Conservation (phyloP, 2,113 vertebrate genomes). For the Empidonax traillii region DNA sequence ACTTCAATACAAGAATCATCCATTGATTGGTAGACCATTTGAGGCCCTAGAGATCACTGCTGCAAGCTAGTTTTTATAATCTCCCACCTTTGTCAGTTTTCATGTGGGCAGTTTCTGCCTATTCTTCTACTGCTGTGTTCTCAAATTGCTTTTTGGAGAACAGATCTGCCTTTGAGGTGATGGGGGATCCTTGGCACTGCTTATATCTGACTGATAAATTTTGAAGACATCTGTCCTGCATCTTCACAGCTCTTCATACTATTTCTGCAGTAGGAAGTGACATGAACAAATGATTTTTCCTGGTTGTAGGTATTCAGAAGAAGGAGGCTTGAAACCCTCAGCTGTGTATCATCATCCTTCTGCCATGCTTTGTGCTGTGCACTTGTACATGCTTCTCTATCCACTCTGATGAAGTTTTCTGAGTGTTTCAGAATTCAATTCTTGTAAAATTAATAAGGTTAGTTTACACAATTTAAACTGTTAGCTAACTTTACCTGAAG, state of each 20-base stretch:
- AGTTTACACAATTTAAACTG: not conserved
- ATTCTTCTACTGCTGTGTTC: not conserved
- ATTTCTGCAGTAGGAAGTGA: not conserved
- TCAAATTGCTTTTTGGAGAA: not conserved
- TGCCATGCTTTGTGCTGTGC: not conserved
- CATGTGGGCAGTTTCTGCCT: not conserved
- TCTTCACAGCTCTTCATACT: not conserved
- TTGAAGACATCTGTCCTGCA: not conserved
- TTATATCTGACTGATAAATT: not conserved
- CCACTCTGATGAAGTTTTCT: not conserved
- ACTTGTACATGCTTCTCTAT: not conserved
- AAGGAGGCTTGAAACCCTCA: not conserved
- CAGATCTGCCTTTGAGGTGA: not conserved
- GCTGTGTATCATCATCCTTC: not conserved
- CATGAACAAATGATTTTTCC: not conserved
- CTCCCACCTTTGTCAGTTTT: not conserved
- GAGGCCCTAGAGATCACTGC: not conserved
- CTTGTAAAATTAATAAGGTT: not conserved
- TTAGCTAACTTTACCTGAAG: not conserved
- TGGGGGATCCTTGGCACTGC: not conserved
- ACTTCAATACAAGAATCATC: not conserved
- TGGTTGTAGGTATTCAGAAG: not conserved
- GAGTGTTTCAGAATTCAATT: not conserved
- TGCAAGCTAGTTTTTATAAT: not conserved
- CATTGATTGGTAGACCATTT: not conserved